Evolutionary conservation across 2,113 vertebrate genomes (phyloP), one percentile per base, ranked within the genome.

Genomic region (Pardalotus punctatus): DNA sequence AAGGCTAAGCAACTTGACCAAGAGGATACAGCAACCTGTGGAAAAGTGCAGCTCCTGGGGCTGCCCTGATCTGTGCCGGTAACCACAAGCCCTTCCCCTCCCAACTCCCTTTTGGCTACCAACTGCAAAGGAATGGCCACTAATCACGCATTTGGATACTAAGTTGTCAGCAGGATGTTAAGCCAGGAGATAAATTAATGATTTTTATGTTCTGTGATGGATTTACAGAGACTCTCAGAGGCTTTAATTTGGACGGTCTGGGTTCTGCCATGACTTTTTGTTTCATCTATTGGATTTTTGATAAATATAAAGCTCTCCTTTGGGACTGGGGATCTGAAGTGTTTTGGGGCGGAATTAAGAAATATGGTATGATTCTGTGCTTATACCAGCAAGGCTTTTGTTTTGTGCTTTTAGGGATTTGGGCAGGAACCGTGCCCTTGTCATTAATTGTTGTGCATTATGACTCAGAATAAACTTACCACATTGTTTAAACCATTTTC

Each of bases 271-370:
- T 71, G 74, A 47, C 50, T 81, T 90, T 90, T 56, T 77, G 45
- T 95, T 93, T 92, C 45, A 60, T 62, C 71, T 86, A 61, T 50
- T 90, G 86, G 61, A 86, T 93, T 96, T 93, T 67, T 95, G 71
- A 77, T 77, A 71, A 90, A 74, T 79, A 10, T 56, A 84, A 96
- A 92, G 53, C 65, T 58, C 64, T 90, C 80, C 78, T 72, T 65
- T 57, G 90, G 64, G 79, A 93, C 23, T 78, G 35, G 36, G 45
- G 65, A 92, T 93, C 43, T 90, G 50, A 81, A 88, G 21, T 54
- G 61, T 43, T 96, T 81, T 60, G 58, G 38, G 38, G 31, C 82
- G 43, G 90, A 88, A 92, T 92, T 90, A 92, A 94, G 50, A 89
- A 79, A 54, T 71, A n/a, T 6, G 21, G 38, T 24, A 4, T 62